Evolutionary conservation across 1,140 invertebrate species (phyloP), one percentile per base, ranked within the genome.

Genomic region (Penaeus vannamei): DNA sequence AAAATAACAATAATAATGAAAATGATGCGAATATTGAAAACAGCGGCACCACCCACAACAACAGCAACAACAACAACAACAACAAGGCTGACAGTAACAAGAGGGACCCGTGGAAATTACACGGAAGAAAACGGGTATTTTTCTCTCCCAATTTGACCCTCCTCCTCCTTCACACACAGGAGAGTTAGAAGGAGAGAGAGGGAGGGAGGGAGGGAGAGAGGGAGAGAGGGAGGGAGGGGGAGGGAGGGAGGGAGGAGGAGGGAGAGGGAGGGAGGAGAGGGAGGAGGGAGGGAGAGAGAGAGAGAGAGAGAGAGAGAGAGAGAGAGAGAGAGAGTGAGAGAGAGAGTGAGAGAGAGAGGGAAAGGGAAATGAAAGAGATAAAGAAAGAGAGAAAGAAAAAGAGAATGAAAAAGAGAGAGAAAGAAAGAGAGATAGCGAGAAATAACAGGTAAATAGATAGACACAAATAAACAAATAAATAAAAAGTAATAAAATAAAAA

Each of bases 321-420:
- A 66, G 64, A 66, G 64, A 66, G 64, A 66, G 64, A 66, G 64
- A 66, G 4, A 66, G 23, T 7, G 7, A 17, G 4, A 66, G 64
- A 69, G 66, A 69, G 66, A 69, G 66, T 26, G 66, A 69, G 66
- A 69, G 66, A 69, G 66, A 69, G 66, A 69, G 66, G 29, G 66
- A 29, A 69, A 5, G 66, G 19, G 61, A 59, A 83, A 59, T n/a
- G n/a, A n/a, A n/a, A n/a, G n/a, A n/a, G n/a, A n/a, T n/a, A n/a
- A n/a, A n/a, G n/a, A n/a, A n/a, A 83, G 81, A 83, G 81, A 83
- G 81, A 83, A 59, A 83, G 81, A 83, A 59, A 83, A 59, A 83
- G 81, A 83, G 80, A 59, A 59, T 53, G 80, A 82, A 59, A 59
- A 59, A 82, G 80, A 82, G 80, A 59, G 80, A 82, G 80, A 82